Evolutionary conservation across 2,888 invertebrate species (phyloP).

Genomic region (Euzophera pinguis): DNA sequence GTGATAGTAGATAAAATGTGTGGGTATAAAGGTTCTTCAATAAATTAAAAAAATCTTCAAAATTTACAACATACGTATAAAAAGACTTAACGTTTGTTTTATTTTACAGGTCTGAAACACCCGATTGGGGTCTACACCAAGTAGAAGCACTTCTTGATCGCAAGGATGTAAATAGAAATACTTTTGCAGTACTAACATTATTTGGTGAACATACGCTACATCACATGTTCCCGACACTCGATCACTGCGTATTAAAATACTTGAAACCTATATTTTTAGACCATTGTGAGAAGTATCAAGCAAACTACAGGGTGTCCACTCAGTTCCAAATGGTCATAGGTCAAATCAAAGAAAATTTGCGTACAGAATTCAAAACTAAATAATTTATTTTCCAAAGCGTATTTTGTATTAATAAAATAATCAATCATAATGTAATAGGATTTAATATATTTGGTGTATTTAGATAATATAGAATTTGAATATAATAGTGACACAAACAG

Average conservation of each 20-base stretch:
- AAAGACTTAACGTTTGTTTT: too few relatives aligned
- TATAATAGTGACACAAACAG: too few relatives aligned
- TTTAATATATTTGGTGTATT: too few relatives aligned
- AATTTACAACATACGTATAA: too few relatives aligned
- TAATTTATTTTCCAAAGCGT: not conserved
- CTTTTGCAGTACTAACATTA: slow-evolving; percentile 82
- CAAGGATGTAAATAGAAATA: slow-evolving; percentile 81
- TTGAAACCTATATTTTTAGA: slow-evolving; percentile 75
- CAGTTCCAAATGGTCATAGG: slow-evolving; percentile 82
- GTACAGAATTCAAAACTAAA: slow-evolving; percentile 21
- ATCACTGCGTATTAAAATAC: slow-evolving; percentile 83
- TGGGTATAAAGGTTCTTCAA: too few relatives aligned
- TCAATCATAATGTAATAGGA: too few relatives aligned
- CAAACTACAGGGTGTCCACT: slow-evolving; percentile 52
- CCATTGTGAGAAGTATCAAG: slow-evolving; percentile 73
- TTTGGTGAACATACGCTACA: slow-evolving; percentile 89
- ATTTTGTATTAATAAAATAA: not conserved
- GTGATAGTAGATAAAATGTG: too few relatives aligned
- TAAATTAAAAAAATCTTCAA: too few relatives aligned
- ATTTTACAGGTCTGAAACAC: slow-evolving; percentile 39
- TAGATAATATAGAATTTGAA: too few relatives aligned
- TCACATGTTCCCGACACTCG: slow-evolving; percentile 88
- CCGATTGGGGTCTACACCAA: slow-evolving; percentile 89
- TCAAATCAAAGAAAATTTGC: slow-evolving; percentile 47
- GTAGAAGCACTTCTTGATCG: slow-evolving; percentile 86